Base-by-base conservation (phyloP, 2,888 invertebrate species). In the Punctoribates punctum region DNA sequence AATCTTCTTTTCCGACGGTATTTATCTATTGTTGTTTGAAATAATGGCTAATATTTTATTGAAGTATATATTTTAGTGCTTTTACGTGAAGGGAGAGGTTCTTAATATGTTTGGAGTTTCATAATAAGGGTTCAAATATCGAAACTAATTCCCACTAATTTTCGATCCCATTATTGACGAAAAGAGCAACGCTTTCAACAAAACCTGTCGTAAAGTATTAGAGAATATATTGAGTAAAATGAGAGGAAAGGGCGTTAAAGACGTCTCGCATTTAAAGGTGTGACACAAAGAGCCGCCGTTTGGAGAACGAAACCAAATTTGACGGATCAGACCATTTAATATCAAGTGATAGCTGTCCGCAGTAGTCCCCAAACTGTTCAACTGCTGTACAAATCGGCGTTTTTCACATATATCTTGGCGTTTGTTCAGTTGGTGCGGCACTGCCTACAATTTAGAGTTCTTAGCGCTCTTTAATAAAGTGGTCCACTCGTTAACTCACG, bases 381-480 rank as follows among this genome's bases (percentile, higher is more conserved):
- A 15, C 15, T 34, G 34, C 20, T 34, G 34, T 34, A 65, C 65
- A 65, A 65, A 65, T 65, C 65, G 65, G 65, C 34, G 65, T 29
- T 65, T 29, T 34, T 27, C 15, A 57, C 42, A 42, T 42, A 11
- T 42, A 9, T 11, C 42, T 42, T 11, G 42, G 15, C 17, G 48
- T 15, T 17, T 11, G 48, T 48, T 20, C 23, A 9, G 23, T 23
- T 4, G 23, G 23, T 65, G 17, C 34, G 34, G 65, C 29, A 13
- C 65, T 6, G 27, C 65, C 65, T 65, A 13, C 34, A 27, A 65
- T 27, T 65, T 65, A 29, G 65, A 57, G 3, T 65, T 6, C 8
- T 34, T 34, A 65, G 29, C 65, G 65, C 65, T 65, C 65, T 65
- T 65, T 65, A 65, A 65, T 65, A 65, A 65, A 29, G 34, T 65